Conservation (phyloP, 1,140 invertebrate species). For the Neotoxoptera formosana region DNA sequence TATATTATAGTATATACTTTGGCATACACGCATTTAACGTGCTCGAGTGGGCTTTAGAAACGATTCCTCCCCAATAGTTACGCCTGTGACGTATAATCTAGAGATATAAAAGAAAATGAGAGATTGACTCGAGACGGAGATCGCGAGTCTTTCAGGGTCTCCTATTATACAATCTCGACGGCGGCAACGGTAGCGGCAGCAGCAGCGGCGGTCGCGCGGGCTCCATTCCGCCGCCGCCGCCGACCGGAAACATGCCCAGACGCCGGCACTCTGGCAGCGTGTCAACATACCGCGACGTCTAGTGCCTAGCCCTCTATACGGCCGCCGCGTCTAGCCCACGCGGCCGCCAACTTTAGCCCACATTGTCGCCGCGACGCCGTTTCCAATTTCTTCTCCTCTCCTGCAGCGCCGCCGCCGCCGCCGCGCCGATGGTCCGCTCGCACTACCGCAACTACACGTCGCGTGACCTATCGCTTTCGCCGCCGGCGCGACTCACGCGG, state of each 20-base stretch:
- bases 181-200: neutral
- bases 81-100: neutral
- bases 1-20: too few relatives aligned
- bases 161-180: neutral
- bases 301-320: slow-evolving; percentile 28
- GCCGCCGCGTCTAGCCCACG: slow-evolving; percentile 49
- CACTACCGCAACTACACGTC: slow-evolving; percentile 33
- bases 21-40: neutral
- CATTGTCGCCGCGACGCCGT: slow-evolving; percentile 35
- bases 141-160: slow-evolving; percentile 31
- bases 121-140: neutral
- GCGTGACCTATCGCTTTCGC: slow-evolving; percentile 9
- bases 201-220: neutral
- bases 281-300: slow-evolving; percentile 58
- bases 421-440: neutral
- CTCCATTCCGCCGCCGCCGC: neutral
- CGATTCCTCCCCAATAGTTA: neutral
- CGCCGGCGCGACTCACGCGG: neutral
- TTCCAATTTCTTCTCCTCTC: slow-evolving; percentile 5
- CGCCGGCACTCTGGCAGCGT: slow-evolving; percentile 57
- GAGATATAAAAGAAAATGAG: neutral
- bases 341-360: slow-evolving; percentile 58
- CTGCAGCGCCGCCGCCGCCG: neutral
- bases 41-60: neutral
- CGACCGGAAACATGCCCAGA: slow-evolving; percentile 55